Base-by-base conservation (phyloP, 1,140 invertebrate genomes). In the Drepana arcuata region DNA sequence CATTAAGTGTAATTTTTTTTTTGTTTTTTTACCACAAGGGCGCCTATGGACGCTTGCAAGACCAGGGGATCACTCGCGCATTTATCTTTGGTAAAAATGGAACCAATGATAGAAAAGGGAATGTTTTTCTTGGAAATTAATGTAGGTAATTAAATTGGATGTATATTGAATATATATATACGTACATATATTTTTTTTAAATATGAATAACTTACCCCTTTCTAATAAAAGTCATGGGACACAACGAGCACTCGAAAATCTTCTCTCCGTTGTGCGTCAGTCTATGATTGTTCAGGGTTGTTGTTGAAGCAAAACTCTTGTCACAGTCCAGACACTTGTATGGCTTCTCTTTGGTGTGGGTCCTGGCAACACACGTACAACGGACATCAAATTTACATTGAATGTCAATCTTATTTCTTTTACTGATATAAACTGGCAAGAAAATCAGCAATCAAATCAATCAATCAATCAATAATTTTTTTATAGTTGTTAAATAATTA, bases 241-340 rank as follows among this genome's bases (percentile, higher is more conserved):
- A 90, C 0, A 81, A 62, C 0, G 55, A 32, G 38, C 89, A 90
- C 1, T 77, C 28, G 42, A 82, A 90, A 0, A 85, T 85, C 38
- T 89, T 88, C 18, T 90, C 87, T 1, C 87, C 86, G 0, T 78
- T 86, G 60, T 89, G 90, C 4, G 71, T 83, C 6, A 85, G 68
- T 7, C 86, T 67, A 55, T 92, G 90, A 27, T 86, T 86, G 26
- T 85, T 84, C 16, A 91, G 65, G 0, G 83, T 67, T 5, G 68
- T 60, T 0, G 60, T 51, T 18, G 87, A 87, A 1, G 65, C 79
- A 46, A 89, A 89, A 14, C 83, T 84, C 31, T 89, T 88, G 2
- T 86, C 79, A 43, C 91, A 90, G 7, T 70, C 52, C 0, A 35
- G 32, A 36, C 84, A 86, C 33, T 72, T 49, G 41, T 71, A 78